Base-by-base conservation (phyloP, 2,888 invertebrate genomes). In the Bunonema sp. region DNA sequence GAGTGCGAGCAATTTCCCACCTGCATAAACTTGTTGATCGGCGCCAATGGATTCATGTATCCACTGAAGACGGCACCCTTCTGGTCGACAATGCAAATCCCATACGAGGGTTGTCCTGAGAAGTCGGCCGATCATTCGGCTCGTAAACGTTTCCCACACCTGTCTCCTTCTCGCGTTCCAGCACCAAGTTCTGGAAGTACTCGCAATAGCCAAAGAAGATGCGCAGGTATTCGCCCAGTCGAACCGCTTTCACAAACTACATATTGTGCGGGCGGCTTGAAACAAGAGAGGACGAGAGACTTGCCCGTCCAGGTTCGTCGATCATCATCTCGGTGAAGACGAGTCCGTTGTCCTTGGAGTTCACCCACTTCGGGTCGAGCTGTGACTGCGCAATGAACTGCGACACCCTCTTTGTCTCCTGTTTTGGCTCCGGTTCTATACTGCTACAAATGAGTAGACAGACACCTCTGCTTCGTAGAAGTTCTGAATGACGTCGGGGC, bases 241-340 rank as follows among this genome's bases (percentile, higher is more conserved):
- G 30, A 7, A 46, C 41, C 1, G 43, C 37, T 37, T 46, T 46
- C 46, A 46, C 43, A 39, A 46, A 46, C 46, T 46, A 23, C 2
- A 37, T n/a, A 7, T 10, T 8, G 19, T 18, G 18, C 1, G 19
- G 1, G 16, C 5, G 20, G 4, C 3, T 39, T 32, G 10, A 15
- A 15, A 4, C 18, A 12, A 4, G 18, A 15, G 7, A 30, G 15
- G 21, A 5, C 16, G 23, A 34, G 10, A 3, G 12, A n/a, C 26
- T 21, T 31, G 41, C 43, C 36, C 38, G 40, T 28, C 34, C 32
- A 3, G 46, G 46, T 15, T 46, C 46, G 7, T 31, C 34, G 8
- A 46, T 46, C 36, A 37, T 40, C 46, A 46, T 46, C 33, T 46
- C 46, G 4, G 26, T 33, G 34, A 46, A 46, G 15, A 46, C 38